Percentiles rank a stretch among this genome's conserved stretches.
Evolutionary conservation across 2,113 vertebrate genomes (phyloP).

Genomic region (Paramormyrops kingsleyae): DNA sequence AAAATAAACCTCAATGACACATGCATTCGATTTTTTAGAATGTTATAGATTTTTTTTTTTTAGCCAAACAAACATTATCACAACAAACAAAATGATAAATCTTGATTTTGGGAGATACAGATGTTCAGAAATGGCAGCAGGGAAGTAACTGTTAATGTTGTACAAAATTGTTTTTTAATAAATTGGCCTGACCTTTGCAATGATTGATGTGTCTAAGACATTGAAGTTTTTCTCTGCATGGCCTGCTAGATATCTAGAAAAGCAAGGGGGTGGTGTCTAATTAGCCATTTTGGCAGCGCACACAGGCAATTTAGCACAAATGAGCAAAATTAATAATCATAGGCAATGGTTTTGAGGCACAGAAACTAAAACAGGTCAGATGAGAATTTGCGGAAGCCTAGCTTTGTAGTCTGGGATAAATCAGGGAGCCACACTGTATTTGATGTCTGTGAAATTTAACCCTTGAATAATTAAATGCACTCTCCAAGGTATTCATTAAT

Average conservation of each 20-base stretch:
- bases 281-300: not conserved
- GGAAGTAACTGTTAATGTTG: not conserved
- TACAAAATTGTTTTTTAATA: not conserved
- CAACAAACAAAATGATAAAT: not conserved
- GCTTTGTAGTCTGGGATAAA: not conserved
- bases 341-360: not conserved
- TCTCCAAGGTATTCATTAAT: not conserved
- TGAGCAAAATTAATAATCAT: not conserved
- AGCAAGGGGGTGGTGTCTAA: not conserved
- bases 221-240: not conserved
- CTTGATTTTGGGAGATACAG: not conserved
- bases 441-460: not conserved
- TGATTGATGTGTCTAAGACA: not conserved
- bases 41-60: not conserved
- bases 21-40: not conserved
- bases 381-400: not conserved
- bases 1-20: not conserved
- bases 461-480: not conserved
- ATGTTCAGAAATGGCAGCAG: not conserved
- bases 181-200: not conserved
- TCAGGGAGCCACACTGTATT: not conserved
- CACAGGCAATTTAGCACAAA: constrained; percentile 8
- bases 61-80: not conserved
- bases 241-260: not conserved
- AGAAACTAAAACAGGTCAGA: constrained; percentile 1